Conservation (phyloP, 2,888 invertebrate genomes). For the Meliscaeva auricollis region DNA sequence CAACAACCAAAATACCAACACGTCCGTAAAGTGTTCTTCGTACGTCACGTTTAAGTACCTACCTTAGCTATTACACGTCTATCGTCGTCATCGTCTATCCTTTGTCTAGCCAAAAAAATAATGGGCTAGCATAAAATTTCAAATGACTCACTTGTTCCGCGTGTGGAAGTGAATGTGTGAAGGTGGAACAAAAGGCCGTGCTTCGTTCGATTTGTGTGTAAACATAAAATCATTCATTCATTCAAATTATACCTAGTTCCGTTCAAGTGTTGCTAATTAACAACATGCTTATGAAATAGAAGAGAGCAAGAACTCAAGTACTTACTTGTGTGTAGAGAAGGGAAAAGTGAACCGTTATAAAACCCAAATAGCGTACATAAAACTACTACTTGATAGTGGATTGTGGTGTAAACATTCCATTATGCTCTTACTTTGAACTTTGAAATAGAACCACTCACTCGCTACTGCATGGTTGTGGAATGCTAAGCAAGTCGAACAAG, state of each 20-base stretch:
- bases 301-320: not conserved
- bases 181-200: not conserved
- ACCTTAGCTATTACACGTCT: too few relatives aligned
- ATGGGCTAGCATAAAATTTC: not conserved
- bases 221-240: not conserved
- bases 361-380: slow-evolving; percentile 34
- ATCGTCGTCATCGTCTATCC: slow-evolving; percentile 3
- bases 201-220: not conserved
- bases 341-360: slow-evolving; percentile 33
- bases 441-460: slow-evolving; percentile 3
- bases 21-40: not conserved
- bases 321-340: not conserved
- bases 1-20: not conserved
- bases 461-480: not conserved
- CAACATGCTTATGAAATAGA: not conserved
- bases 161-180: too few relatives aligned
- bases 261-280: slow-evolving; percentile 32
- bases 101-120: slow-evolving; percentile 33
- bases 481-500: not conserved
- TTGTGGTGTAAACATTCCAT: slow-evolving; percentile 55
- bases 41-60: too few relatives aligned
- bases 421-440: slow-evolving; percentile 34
- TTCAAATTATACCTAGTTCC: not conserved
- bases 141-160: slow-evolving; percentile 13
- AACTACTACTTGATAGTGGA: slow-evolving; percentile 45